Conservation (phyloP, 2,888 invertebrate genomes). For the Spisula subtruncata region DNA sequence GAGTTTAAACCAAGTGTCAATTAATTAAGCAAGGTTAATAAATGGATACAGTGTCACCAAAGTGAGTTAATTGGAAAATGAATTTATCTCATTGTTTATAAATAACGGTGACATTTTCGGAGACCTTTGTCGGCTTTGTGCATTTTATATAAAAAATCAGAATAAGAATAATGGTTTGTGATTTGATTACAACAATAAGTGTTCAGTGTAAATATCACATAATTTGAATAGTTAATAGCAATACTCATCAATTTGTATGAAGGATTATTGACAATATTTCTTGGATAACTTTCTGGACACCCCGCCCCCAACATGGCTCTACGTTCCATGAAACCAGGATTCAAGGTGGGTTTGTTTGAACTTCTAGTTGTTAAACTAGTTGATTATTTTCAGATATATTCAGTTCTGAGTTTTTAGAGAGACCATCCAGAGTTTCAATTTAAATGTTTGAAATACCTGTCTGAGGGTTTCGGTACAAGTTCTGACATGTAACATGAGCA, state of each 20-base stretch:
- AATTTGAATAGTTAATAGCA: not conserved
- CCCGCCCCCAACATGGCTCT: constrained; percentile 20
- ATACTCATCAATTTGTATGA: not conserved
- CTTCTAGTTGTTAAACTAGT: too few species aligned
- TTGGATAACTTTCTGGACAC: not conserved
- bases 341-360: constrained; percentile 3
- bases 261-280: not conserved
- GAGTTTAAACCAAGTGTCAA: not conserved
- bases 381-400: too few species aligned
- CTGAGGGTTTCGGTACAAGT: too few species aligned
- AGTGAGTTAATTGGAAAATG: not conserved
- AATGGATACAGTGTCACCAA: not conserved
- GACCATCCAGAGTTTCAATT: too few species aligned
- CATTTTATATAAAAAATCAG: not conserved
- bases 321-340: not conserved
- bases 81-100: not conserved
- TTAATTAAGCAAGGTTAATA: not conserved
- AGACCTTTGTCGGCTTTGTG: not conserved
- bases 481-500: too few species aligned
- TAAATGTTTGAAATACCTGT: too few species aligned
- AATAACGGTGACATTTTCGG: not conserved
- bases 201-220: not conserved
- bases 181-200: not conserved
- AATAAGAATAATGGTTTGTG: not conserved
- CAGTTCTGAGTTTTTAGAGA: too few species aligned